A percentile compares a stretch with the other conserved stretches of the same genome.
Evolutionary conservation across 2,113 vertebrate genomes (phyloP).

Genomic region (Gracilinanus agilis): DNA sequence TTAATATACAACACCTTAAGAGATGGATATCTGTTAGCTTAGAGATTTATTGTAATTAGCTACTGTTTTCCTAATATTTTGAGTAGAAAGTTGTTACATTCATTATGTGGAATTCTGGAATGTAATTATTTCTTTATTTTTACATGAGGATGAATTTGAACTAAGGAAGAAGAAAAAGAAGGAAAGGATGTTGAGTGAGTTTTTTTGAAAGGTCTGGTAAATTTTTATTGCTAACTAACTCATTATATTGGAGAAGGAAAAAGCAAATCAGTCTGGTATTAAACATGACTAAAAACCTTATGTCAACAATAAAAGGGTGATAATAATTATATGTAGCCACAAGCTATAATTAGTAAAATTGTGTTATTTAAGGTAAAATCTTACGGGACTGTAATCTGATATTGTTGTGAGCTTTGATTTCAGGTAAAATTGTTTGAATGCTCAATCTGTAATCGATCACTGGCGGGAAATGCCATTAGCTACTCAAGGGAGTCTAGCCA

Average conservation of each 20-base stretch:
- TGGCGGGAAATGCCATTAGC: neutral
- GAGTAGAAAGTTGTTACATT: too few species aligned
- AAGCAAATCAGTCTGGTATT: neutral
- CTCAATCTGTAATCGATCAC: neutral
- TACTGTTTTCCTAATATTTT: neutral
- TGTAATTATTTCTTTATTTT: neutral
- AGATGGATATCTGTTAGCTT: neutral
- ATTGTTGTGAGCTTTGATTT: neutral
- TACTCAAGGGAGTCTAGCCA: neutral
- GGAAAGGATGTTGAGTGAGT: neutral
- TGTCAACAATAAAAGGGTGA: neutral
- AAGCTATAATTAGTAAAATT: neutral
- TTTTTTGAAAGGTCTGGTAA: neutral
- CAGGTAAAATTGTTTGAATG: neutral
- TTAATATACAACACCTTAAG: neutral
- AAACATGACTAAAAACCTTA: neutral
- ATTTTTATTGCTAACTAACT: neutral
- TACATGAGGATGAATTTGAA: neutral
- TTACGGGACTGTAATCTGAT: neutral
- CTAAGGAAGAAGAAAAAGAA: neutral
- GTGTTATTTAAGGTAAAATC: neutral
- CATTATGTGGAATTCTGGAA: neutral
- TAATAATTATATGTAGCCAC: neutral
- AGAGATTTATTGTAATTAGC: neutral
- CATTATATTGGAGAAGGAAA: neutral